phyloP scores from a whole-genome alignment of 2,113 vertebrate genomes.

The Galemys pyrenaicus region DNA sequence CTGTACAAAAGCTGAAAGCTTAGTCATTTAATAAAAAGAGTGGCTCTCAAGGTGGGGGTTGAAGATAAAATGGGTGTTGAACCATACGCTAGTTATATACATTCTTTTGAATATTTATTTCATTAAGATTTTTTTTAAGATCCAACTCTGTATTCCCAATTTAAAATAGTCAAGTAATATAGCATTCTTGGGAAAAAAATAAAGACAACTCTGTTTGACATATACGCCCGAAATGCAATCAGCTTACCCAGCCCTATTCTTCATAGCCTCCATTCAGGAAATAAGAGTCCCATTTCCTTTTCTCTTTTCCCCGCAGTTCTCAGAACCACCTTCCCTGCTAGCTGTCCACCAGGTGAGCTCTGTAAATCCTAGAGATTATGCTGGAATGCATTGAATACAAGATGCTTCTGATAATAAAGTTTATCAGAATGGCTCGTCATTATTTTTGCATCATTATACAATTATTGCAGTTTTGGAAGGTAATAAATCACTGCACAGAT shows the following conservation, averaged over 20 bases:
- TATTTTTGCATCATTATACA: conserved; percentile 79
- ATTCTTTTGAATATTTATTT: conserved; percentile 22
- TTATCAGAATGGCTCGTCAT: conserved; percentile 75
- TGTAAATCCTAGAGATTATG: not conserved
- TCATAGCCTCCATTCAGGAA: not conserved
- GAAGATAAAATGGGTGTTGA: not conserved
- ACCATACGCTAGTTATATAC: not conserved
- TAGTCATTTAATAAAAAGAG: not conserved
- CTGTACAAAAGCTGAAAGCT: not conserved
- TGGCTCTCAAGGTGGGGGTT: not conserved
- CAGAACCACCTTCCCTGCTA: not conserved
- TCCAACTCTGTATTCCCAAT: not conserved
- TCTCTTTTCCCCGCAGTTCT: not conserved
- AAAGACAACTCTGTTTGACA: not conserved
- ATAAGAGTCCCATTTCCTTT: not conserved
- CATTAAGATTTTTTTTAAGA: conserved; percentile 15
- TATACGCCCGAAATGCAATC: not conserved
- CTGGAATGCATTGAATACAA: conserved; percentile 58
- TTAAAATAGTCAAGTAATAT: conserved; percentile 16
- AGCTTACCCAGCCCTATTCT: not conserved
- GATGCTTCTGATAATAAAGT: conserved; percentile 69
- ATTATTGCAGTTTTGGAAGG: conserved; percentile 71
- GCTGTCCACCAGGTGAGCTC: conserved; percentile 1
- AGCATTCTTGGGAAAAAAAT: not conserved
- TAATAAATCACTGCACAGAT: conserved; percentile 76